Conservation (phyloP, 2,888 invertebrate species). For the Macrosoma leucophasiata region DNA sequence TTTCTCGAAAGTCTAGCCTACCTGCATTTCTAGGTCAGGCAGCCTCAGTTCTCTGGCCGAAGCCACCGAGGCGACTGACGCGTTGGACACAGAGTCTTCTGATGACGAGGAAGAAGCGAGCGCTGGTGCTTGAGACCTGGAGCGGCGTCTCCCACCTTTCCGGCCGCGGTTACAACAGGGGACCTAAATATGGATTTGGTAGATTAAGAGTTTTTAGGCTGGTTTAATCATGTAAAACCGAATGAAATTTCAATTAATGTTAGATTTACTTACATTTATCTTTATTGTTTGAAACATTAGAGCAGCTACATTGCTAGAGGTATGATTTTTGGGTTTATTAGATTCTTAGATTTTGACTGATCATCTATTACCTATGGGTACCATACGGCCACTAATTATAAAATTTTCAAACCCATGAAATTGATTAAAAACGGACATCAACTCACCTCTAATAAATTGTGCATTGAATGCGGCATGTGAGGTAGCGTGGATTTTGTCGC, state of each 20-base stretch:
- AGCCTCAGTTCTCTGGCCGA: conserved; percentile 58
- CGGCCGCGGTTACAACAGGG: conserved; percentile 57
- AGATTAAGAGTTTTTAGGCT: neutral
- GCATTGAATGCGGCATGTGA: conserved; percentile 70
- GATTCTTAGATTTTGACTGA: too few relatives aligned
- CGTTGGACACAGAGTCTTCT: conserved; percentile 61
- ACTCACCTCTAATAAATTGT: conserved; percentile 77
- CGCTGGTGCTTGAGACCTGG: conserved; percentile 62
- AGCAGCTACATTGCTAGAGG: too few relatives aligned
- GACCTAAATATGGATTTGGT: conserved; percentile 45
- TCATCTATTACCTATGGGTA: too few relatives aligned
- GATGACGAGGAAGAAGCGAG: conserved; percentile 58
- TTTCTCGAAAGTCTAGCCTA: too few relatives aligned
- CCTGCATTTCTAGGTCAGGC: conserved; percentile 65
- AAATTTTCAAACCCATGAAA: too few relatives aligned
- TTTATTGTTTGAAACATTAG: too few relatives aligned
- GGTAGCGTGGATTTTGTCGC: conserved; percentile 74
- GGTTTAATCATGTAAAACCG: too few relatives aligned
- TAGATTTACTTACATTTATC: too few relatives aligned
- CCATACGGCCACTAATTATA: too few relatives aligned
- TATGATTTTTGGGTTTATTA: too few relatives aligned
- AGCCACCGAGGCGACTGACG: conserved; percentile 62
- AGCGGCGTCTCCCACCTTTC: conserved; percentile 54
- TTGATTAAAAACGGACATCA: too few relatives aligned
- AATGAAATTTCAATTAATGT: too few relatives aligned